These are phyloP conservation scores for Fundulus diaphanus DNA, from an alignment of 2,797 vertebrate genomes.

Conservation along the genomic window DNA sequence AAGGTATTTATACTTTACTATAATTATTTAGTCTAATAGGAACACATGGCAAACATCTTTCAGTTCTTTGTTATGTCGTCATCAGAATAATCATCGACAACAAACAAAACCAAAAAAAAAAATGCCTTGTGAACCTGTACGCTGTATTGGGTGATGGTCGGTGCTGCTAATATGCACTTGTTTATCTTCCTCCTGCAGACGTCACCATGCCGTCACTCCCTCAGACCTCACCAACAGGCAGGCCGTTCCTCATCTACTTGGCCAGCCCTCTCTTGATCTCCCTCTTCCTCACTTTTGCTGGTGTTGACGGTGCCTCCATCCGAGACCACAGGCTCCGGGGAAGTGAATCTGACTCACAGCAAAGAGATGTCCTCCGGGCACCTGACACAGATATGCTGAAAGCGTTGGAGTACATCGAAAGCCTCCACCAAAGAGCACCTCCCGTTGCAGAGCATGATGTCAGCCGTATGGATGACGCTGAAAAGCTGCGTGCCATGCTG, in stretches of 20 bases:
- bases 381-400: slow-evolving; percentile 91
- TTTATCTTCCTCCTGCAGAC: slow-evolving; percentile 63
- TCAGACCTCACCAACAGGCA: slow-evolving; percentile 63
- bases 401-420: slow-evolving; percentile 93
- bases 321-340: slow-evolving; percentile 86
- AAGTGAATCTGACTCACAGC: slow-evolving; percentile 81
- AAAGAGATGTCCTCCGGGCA: slow-evolving; percentile 73
- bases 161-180: slow-evolving; percentile 48
- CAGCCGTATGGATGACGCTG: slow-evolving; percentile 52
- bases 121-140: slow-evolving; percentile 29
- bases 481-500: slow-evolving; percentile 72
- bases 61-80: not conserved
- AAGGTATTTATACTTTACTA: not conserved
- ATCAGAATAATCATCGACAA: slow-evolving; percentile 20
- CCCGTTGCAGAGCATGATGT: slow-evolving; percentile 71
- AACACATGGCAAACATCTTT: not conserved
- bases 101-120: slow-evolving; percentile 20
- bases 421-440: slow-evolving; percentile 83
- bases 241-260: slow-evolving; percentile 66
- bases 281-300: slow-evolving; percentile 69
- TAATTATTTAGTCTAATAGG: not conserved
- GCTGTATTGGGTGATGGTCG: slow-evolving; percentile 51
- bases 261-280: slow-evolving; percentile 76
- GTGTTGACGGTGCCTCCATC: slow-evolving; percentile 82
- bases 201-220: slow-evolving; percentile 68